Percentiles rank a stretch among this genome's conserved stretches.
These are phyloP conservation scores for Glossophaga mutica DNA, from an alignment of 2,797 vertebrate species.

Conservation along the genomic window DNA sequence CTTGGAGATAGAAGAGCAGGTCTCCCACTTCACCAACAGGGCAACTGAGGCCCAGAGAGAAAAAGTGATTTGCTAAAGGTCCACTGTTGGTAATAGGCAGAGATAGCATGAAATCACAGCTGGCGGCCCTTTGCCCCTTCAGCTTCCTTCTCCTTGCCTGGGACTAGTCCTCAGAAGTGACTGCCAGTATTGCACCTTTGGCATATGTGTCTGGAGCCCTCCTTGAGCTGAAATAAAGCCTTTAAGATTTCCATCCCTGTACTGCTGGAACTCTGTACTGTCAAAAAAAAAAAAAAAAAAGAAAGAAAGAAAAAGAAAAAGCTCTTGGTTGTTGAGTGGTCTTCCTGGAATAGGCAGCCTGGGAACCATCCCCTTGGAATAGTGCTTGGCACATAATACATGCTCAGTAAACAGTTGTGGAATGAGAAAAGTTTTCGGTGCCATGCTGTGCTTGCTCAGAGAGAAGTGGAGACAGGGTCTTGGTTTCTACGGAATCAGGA, in stretches of 20 bases:
- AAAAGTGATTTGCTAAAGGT: not conserved
- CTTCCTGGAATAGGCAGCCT: constrained; percentile 25
- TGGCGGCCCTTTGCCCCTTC: not conserved
- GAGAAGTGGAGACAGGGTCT: not conserved
- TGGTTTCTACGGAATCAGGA: not conserved
- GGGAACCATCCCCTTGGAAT: not conserved
- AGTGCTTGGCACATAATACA: constrained; percentile 28
- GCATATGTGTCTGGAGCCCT: not conserved
- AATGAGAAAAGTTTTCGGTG: not conserved
- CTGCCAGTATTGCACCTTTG: not conserved
- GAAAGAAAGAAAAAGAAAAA: not conserved
- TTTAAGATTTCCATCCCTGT: not conserved
- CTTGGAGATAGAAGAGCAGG: not conserved
- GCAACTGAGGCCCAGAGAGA: constrained; percentile 39
- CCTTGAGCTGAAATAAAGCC: not conserved
- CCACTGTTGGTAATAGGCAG: not conserved
- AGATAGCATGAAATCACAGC: not conserved
- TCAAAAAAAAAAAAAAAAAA: not conserved
- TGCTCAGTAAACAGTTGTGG: constrained; percentile 52
- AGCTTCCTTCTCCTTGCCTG: not conserved
- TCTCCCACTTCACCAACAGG: not conserved
- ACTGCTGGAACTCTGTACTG: not conserved
- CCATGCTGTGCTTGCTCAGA: not conserved
- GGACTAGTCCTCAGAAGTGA: not conserved
- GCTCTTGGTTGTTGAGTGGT: not conserved